Percentiles rank a stretch among this genome's conserved stretches.
Conservation (phyloP, 2,797 vertebrate genomes). For the Glossophaga mutica region DNA sequence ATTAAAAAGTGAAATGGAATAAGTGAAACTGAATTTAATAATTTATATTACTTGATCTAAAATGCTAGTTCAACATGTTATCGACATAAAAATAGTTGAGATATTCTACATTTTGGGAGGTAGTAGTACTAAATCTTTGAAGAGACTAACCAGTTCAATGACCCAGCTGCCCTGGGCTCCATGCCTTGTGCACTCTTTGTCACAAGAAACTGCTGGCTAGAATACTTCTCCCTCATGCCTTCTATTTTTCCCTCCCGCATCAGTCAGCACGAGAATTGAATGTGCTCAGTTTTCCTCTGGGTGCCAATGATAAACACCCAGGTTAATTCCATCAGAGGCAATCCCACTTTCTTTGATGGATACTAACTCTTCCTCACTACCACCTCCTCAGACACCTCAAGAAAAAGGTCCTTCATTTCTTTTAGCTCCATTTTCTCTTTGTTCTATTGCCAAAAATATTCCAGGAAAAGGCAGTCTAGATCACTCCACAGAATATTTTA, state of each 20-base stretch:
- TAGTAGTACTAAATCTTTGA: background rate
- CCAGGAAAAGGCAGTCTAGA: slow-evolving; percentile 37
- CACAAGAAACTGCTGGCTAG: background rate
- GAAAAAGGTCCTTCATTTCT: background rate
- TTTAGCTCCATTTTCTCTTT: slow-evolving; percentile 19
- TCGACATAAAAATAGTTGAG: slow-evolving; percentile 4
- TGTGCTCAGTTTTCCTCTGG: background rate
- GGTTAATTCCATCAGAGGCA: background rate
- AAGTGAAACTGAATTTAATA: background rate
- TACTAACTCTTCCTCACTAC: background rate
- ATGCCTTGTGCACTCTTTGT: background rate
- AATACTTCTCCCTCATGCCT: background rate
- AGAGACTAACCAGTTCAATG: background rate
- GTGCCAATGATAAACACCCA: background rate
- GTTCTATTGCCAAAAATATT: slow-evolving; percentile 27
- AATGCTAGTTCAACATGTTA: background rate
- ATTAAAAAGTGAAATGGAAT: background rate
- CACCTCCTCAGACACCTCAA: background rate
- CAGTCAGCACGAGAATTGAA: background rate
- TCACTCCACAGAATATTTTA: background rate
- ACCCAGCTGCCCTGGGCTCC: background rate
- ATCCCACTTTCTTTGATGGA: background rate
- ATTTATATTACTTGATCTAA: background rate
- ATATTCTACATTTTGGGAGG: background rate
- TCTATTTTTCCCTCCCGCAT: background rate